Conservation (phyloP, 2,888 invertebrate species). For the Tetranychus truncatus region DNA sequence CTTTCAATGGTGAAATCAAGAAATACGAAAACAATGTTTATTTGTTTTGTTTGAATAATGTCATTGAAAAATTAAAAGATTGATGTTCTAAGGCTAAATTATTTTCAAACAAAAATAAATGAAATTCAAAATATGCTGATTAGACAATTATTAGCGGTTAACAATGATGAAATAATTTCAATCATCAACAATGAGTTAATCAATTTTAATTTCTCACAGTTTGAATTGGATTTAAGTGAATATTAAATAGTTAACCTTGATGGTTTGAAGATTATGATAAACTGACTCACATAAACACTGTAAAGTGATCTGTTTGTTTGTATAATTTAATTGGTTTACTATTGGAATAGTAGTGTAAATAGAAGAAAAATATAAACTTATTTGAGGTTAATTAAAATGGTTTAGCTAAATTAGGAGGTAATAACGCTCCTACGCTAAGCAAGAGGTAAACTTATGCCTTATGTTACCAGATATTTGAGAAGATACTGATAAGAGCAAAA, state of each 20-base stretch:
- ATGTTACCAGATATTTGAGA: background rate
- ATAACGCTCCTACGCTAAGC: background rate
- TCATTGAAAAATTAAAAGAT: no score
- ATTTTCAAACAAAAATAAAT: no score
- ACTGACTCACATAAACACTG: conserved; percentile 37
- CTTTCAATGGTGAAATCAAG: no score
- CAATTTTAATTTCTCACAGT: background rate
- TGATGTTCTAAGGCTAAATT: no score
- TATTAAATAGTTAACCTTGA: conserved; percentile 35
- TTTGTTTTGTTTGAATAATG: no score
- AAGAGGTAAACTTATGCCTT: background rate
- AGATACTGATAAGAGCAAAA: no score
- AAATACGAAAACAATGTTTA: no score
- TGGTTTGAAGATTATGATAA: conserved; percentile 76
- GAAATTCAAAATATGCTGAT: no score
- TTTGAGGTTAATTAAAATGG: background rate
- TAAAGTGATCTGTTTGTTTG: no score
- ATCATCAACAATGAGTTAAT: background rate
- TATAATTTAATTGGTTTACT: background rate
- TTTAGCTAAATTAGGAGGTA: background rate
- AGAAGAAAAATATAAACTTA: background rate
- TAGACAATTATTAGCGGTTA: no score
- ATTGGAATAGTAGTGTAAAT: background rate
- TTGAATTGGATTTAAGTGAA: background rate
- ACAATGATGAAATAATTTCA: background rate